These are phyloP conservation scores for Pangasius krempfi DNA, from an alignment of 2,797 vertebrate species.

Conservation along the genomic window DNA sequence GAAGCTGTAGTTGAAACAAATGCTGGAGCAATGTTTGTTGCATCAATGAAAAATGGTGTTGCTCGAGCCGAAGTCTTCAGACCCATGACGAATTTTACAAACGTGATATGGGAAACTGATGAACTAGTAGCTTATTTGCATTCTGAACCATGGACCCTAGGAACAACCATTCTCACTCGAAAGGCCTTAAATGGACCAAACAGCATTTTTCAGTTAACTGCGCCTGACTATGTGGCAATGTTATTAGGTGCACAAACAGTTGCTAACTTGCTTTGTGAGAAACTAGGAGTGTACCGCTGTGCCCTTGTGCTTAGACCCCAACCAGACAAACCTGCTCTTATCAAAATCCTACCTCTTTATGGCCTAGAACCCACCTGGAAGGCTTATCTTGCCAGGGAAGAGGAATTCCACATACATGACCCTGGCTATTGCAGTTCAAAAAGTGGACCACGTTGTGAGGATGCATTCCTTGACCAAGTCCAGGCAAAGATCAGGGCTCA, in stretches of 20 bases:
- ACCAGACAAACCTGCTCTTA: constrained; percentile 64
- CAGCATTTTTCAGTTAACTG: constrained; percentile 74
- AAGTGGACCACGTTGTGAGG: constrained; percentile 70
- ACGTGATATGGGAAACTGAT: constrained; percentile 79
- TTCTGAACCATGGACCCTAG: constrained; percentile 75
- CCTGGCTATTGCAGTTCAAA: constrained; percentile 78
- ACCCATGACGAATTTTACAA: constrained; percentile 65
- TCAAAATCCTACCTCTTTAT: constrained; percentile 76
- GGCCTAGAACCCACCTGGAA: constrained; percentile 72
- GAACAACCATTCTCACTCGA: constrained; percentile 72
- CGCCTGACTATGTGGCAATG: constrained; percentile 68
- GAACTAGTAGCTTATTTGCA: constrained; percentile 76
- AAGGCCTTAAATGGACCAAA: constrained; percentile 69
- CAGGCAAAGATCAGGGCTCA: constrained; percentile 69
- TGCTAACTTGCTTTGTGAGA: constrained; percentile 70
- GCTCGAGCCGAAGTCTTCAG: constrained; percentile 72
- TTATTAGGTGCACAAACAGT: constrained; percentile 72
- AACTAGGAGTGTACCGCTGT: constrained; percentile 72
- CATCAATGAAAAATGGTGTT: constrained; percentile 67
- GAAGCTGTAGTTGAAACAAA: constrained; percentile 76
- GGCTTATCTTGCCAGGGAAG: constrained; percentile 66
- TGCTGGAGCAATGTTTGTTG: constrained; percentile 78
- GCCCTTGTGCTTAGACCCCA: constrained; percentile 72
- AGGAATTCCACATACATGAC: constrained; percentile 69
- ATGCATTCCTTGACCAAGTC: constrained; percentile 64